A percentile compares a stretch with the other conserved stretches of the same genome.
phyloP scores from a whole-genome alignment of 2,888 invertebrate genomes.

The Philereme transversata region DNA sequence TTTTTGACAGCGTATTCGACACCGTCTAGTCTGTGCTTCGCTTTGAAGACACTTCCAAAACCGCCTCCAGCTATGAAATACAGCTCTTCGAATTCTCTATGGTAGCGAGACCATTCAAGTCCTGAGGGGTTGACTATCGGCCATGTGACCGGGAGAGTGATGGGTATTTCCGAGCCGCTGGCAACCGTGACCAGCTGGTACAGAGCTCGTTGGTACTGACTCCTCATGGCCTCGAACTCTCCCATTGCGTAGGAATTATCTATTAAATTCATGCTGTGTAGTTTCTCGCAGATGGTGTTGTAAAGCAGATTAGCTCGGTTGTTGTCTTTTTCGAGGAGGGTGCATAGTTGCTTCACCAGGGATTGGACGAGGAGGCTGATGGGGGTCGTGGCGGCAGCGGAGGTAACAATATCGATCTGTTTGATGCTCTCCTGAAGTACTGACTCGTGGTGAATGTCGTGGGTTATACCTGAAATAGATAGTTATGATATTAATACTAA shows the following conservation, averaged over 20 bases:
- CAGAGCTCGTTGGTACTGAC: constrained; percentile 87
- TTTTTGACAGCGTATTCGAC: constrained; percentile 92
- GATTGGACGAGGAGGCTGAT: constrained; percentile 88
- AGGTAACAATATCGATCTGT: constrained; percentile 68
- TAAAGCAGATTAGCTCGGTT: constrained; percentile 85
- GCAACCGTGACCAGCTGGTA: constrained; percentile 86
- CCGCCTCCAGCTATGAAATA: constrained; percentile 89
- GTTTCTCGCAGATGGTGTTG: constrained; percentile 86
- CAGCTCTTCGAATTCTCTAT: constrained; percentile 88
- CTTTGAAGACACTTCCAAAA: constrained; percentile 90
- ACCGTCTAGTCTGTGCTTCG: constrained; percentile 89
- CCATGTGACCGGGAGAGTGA: constrained; percentile 77
- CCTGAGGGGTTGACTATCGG: constrained; percentile 78
- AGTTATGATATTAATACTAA: no score
- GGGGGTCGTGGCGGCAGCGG: constrained; percentile 77
- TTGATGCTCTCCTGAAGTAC: constrained; percentile 64
- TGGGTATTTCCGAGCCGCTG: constrained; percentile 79
- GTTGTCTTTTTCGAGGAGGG: constrained; percentile 85
- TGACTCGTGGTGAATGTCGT: constrained; percentile 62
- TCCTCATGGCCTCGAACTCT: constrained; percentile 88
- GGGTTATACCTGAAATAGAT: constrained; percentile 62
- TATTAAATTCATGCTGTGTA: constrained; percentile 87
- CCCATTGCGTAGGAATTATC: constrained; percentile 88
- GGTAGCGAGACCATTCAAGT: constrained; percentile 86
- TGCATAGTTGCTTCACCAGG: constrained; percentile 87